A percentile compares a stretch with the other conserved stretches of the same genome.
phyloP scores from a whole-genome alignment of 1,140 invertebrate species.

The Eumeta japonica region DNA sequence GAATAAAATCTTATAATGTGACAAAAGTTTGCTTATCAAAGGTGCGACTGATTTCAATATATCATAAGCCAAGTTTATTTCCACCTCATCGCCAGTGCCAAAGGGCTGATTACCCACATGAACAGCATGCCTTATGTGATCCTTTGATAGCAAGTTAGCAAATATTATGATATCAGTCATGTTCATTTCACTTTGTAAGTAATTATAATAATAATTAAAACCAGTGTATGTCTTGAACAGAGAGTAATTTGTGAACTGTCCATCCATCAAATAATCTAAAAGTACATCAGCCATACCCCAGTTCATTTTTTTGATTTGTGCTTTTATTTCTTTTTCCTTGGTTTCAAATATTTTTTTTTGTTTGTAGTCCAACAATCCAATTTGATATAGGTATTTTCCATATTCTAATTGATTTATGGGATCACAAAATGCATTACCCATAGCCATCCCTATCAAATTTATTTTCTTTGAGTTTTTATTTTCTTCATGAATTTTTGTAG shows the following conservation, averaged over 20 bases:
- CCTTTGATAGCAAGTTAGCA: conserved; percentile 57
- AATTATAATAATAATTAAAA: conserved; percentile 78
- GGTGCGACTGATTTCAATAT: conserved; percentile 35
- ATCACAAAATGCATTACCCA: conserved; percentile 69
- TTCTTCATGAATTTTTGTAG: conserved; percentile 69
- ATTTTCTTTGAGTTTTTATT: conserved; percentile 61
- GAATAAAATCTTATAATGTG: conserved; percentile 66
- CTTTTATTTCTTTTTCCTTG: conserved; percentile 57
- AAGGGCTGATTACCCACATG: conserved; percentile 80
- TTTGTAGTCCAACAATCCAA: conserved; percentile 63
- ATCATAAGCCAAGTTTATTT: conserved; percentile 26
- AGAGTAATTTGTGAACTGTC: conserved; percentile 63
- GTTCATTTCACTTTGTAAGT: conserved; percentile 60
- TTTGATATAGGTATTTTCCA: conserved; percentile 64
- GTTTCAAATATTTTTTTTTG: conserved; percentile 59
- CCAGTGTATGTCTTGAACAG: conserved; percentile 77
- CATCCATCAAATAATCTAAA: conserved; percentile 66
- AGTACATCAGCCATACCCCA: conserved; percentile 63
- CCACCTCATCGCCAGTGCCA: conserved; percentile 48
- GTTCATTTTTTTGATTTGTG: conserved; percentile 62
- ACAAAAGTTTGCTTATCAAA: conserved; percentile 23
- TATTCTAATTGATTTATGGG: conserved; percentile 65
- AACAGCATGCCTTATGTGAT: conserved; percentile 65
- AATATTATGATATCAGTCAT: conserved; percentile 28
- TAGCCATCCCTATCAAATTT: conserved; percentile 65